Percentiles rank a stretch among this genome's conserved stretches.
These are phyloP conservation scores for Cygnus atratus DNA, from an alignment of 2,113 vertebrate genomes.

Conservation along the genomic window DNA sequence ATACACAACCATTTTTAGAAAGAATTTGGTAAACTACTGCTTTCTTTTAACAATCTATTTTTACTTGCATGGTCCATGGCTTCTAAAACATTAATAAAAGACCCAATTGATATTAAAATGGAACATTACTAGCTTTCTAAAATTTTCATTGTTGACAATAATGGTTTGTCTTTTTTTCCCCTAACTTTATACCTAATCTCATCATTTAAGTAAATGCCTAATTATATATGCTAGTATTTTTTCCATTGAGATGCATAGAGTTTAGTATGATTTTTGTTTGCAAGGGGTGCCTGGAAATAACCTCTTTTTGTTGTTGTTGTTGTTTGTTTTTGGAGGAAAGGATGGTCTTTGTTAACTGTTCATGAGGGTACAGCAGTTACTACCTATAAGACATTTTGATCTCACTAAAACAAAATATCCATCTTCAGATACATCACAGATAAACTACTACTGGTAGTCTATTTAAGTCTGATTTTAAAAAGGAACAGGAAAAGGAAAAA, in stretches of 20 bases:
- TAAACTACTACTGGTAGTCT: constrained; percentile 44
- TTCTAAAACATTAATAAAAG: constrained; percentile 12
- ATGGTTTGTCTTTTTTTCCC: no score
- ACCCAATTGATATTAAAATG: not conserved
- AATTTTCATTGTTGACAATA: not conserved
- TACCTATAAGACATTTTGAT: constrained; percentile 29
- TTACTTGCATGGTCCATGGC: not conserved
- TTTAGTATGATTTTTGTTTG: not conserved
- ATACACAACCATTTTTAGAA: not conserved
- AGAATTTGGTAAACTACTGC: not conserved
- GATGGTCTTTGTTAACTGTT: not conserved
- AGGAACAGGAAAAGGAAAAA: constrained; percentile 9
- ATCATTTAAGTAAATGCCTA: not conserved
- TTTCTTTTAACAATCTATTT: not conserved
- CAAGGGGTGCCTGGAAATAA: not conserved
- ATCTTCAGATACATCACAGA: constrained; percentile 34
- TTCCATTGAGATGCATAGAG: not conserved
- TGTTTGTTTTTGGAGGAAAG: not conserved
- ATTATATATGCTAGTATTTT: not conserved
- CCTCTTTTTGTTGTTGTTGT: no score
- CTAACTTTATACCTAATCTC: not conserved
- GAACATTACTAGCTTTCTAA: not conserved
- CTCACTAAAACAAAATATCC: constrained; percentile 37
- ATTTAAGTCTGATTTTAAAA: constrained; percentile 17
- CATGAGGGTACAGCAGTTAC: constrained; percentile 21